Evolutionary conservation across 2,797 vertebrate genomes (phyloP), one percentile per base, ranked within the genome.

Genomic region (Clarias fuscus): DNA sequence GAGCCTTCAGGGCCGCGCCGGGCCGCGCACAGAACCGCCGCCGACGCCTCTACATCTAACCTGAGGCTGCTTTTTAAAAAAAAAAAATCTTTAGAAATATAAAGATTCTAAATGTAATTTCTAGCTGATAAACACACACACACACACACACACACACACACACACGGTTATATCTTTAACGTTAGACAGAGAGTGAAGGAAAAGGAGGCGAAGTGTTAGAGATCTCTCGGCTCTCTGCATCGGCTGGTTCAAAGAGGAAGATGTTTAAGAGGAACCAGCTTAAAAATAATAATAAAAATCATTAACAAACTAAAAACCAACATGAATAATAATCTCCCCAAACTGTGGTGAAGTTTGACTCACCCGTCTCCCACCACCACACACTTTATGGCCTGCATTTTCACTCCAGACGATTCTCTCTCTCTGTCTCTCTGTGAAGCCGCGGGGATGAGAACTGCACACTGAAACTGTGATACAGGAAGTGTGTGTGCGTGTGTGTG

Each of bases 321-420:
- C 4, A 48, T 7, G 70, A 67, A 7, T 48, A 48, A 43, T 43
- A 43, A 43, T 48, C 43, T 48, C 43, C 5, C 30, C 33, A 10
- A 10, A 71, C 7, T 40, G 18, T 65, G 11, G 15, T 56, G 24
- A 33, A 48, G 7, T 24, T 68, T 71, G 5, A 91, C 88, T 91
- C 77, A 91, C 91, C 89, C 85, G 77, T 93, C 92, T 84, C 92
- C 92, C 27, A 93, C 92, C 43, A 92, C 87, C 68, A 85, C 90
- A 84, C 90, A 92, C 83, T 92, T 91, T 78, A 93, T 92, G 24
- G 91, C 89, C 86, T 93, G 90, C 89, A 91, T 91, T 86, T 85
- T 91, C 67, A 68, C 62, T 75, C n/a, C n/a, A 37, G 30, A 86
- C 62, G 33, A 73, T 48, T 10, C 8, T 48, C 7, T 43, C 43